phyloP scores from a whole-genome alignment of 2,797 vertebrate genomes.

The Macropus fuliginosus region DNA sequence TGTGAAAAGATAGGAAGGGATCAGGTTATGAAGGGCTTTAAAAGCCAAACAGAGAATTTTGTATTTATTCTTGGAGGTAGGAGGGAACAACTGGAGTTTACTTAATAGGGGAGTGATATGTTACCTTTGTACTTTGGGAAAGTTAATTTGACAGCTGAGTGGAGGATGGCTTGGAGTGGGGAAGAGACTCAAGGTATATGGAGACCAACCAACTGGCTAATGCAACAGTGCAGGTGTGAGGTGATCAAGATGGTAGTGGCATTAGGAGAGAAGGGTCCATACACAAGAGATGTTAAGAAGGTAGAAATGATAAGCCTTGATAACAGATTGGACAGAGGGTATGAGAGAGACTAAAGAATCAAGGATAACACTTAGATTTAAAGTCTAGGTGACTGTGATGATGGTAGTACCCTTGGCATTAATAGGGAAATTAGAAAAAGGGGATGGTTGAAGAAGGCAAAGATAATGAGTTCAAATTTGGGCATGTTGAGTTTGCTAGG shows the following conservation, averaged over 20 bases:
- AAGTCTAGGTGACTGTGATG: not conserved
- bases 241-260: not conserved
- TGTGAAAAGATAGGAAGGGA: not conserved
- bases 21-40: not conserved
- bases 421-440: not conserved
- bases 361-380: not conserved
- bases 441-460: not conserved
- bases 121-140: not conserved
- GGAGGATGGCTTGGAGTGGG: not conserved
- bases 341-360: not conserved
- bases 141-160: not conserved
- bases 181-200: not conserved
- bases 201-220: not conserved
- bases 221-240: not conserved
- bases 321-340: not conserved
- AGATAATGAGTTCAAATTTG: not conserved
- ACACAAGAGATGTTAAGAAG: not conserved
- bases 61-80: not conserved
- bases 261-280: not conserved
- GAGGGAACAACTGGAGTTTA: not conserved
- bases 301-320: not conserved
- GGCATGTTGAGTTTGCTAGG: not conserved
- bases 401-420: not conserved
- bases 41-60: not conserved
- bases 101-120: not conserved